These are phyloP conservation scores for Umimayanthus chanpuru DNA, from an alignment of 92 coral and sea anemone species.

Conservation along the genomic window DNA sequence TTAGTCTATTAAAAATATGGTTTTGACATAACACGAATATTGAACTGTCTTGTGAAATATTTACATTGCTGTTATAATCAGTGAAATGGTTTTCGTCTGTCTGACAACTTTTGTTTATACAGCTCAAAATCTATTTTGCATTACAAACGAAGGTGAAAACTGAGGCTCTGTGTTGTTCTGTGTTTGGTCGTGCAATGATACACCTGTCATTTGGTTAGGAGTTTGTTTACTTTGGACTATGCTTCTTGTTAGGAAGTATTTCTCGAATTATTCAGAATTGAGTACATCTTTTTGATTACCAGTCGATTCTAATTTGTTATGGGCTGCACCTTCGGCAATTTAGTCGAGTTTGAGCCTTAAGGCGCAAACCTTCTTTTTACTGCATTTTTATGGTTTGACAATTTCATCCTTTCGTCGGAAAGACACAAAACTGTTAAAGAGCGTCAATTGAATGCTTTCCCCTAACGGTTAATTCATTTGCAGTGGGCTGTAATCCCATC, in stretches of 20 bases:
- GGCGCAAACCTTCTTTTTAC: neutral
- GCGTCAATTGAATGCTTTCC: neutral
- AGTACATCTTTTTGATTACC: neutral
- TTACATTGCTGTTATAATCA: neutral
- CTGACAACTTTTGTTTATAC: neutral
- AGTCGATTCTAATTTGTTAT: neutral
- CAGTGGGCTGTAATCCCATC: conserved; percentile 1
- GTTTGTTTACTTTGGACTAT: neutral
- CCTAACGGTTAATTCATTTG: neutral
- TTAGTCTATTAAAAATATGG: neutral
- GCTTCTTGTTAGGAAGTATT: neutral
- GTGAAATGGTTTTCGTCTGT: neutral
- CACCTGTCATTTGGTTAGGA: neutral
- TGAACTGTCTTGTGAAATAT: neutral
- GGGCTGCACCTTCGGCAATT: neutral
- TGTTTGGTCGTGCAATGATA: neutral
- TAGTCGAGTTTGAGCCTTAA: neutral
- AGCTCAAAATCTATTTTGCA: neutral
- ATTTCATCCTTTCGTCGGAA: neutral
- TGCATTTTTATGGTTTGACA: neutral
- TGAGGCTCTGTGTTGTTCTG: neutral
- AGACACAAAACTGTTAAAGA: neutral
- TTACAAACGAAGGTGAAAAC: neutral
- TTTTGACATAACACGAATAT: conserved; percentile 13
- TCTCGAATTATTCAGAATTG: neutral